Base-by-base conservation (phyloP, 2,888 invertebrate species). In the Allygus modestus region DNA sequence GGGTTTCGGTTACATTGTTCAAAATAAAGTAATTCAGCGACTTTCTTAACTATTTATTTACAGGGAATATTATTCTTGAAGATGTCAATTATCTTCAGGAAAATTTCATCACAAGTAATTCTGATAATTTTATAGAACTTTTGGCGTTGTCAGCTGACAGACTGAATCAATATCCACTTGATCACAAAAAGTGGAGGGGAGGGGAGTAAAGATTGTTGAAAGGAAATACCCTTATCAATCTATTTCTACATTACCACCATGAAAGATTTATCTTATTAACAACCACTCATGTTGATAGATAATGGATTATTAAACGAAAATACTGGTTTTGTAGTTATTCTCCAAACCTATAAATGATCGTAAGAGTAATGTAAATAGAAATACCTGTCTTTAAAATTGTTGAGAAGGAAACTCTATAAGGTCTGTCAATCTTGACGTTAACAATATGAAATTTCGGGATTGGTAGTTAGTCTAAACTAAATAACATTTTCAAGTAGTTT, bases 101-200 rank as follows among this genome's bases (percentile, higher is more conserved):
- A 15, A 20, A 54, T 20, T 54, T 23, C 54, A 23, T 17, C 17
- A 54, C 20, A 54, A 54, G 54, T 23, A 15, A 46, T 54, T 23
- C 2, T 54, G 23, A 54, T 9, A 2, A 23, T 7, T n/a, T 54
- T 11, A 12, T 23, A 9, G 20, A n/a, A 4, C 23, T 54, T 65
- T 28, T 71, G 71, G 46, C n/a, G 23, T 77, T 17, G 28, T 77
- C 46, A 46, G 46, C 46, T 77, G 77, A 28, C 77, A 77, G 51
- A 4, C 26, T 51, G 46, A 77, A 77, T 77, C 77, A 43, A 77
- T 77, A 71, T 71, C 41, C 71, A 77, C 77, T 77, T 77, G 77
- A 77, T 77, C 43, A 77, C 23, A 37, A 77, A 77, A 77, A 77
- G 77, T 46, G 31, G 77, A 17, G 51, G 28, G 77, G 73, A 77